Conservation (phyloP, 2,888 invertebrate genomes). For the Pachydiplax longipennis region DNA sequence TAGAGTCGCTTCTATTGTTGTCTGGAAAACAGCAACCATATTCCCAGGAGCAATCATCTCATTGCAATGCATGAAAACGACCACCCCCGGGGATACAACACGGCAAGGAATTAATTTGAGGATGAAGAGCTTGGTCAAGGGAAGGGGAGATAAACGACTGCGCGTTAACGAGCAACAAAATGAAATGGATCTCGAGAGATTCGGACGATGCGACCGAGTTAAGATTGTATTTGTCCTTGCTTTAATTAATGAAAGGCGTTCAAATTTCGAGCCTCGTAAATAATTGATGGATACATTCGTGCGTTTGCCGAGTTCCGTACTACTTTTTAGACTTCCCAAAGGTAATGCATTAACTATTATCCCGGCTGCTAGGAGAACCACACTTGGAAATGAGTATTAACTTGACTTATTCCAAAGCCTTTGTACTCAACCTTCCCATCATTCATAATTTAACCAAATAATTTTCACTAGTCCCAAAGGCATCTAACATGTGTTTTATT, state of each 20-base stretch:
- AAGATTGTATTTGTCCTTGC: background rate
- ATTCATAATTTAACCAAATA: no score
- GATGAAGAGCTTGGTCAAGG: background rate
- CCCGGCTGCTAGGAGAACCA: no score
- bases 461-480: no score
- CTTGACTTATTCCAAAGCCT: no score
- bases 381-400: no score
- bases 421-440: no score
- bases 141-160: background rate
- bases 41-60: background rate
- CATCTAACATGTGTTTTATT: no score
- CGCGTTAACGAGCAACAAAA: background rate
- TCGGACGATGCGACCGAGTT: background rate
- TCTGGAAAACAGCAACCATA: background rate
- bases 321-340: no score
- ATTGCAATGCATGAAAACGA: background rate
- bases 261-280: no score
- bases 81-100: background rate
- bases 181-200: background rate
- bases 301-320: no score
- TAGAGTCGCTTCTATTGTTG: background rate
- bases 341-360: no score
- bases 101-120: background rate
- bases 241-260: background rate
- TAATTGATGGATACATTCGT: no score